phyloP scores from a whole-genome alignment of 1,140 invertebrate genomes.

The Scylla paramamosain region DNA sequence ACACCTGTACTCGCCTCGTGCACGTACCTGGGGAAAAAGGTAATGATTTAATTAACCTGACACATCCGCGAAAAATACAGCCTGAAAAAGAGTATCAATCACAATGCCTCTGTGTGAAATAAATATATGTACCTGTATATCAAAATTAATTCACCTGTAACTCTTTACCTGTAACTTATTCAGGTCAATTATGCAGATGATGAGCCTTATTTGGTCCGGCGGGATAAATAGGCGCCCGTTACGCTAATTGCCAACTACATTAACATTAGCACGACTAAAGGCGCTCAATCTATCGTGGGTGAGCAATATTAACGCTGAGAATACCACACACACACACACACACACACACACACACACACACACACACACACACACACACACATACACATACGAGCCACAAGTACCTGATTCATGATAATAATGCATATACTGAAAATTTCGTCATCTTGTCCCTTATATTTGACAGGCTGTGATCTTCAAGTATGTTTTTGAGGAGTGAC shows the following conservation, averaged over 20 bases:
- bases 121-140: no score
- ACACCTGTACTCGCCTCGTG: background rate
- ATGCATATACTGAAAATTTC: no score
- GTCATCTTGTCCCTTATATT: no score
- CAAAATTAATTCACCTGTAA: background rate
- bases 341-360: constrained; percentile 52
- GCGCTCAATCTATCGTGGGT: background rate
- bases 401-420: background rate
- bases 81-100: background rate
- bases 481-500: no score
- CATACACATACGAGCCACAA: background rate
- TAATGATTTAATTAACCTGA: background rate
- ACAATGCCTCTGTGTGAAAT: no score
- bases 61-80: background rate
- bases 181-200: background rate
- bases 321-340: constrained; percentile 19
- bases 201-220: background rate
- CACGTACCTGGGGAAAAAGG: background rate
- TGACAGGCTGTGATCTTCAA: no score
- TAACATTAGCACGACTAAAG: background rate
- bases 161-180: background rate
- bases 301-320: background rate
- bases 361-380: constrained; percentile 40
- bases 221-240: background rate
- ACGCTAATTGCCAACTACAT: background rate